A percentile compares a stretch with the other conserved stretches of the same genome.
phyloP scores from a whole-genome alignment of 2,113 vertebrate species.

The Leptobrachium ailaonicum region DNA sequence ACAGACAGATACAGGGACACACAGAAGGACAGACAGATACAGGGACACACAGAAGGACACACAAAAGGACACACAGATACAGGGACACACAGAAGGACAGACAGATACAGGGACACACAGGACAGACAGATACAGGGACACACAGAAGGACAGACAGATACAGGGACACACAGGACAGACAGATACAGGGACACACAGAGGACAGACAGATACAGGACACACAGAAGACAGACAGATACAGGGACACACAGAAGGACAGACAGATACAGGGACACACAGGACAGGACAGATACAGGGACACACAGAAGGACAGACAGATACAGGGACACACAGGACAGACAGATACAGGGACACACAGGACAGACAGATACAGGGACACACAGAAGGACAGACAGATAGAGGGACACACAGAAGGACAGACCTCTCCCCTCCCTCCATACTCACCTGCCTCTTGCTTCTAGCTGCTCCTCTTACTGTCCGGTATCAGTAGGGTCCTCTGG shows the following conservation, averaged over 20 bases:
- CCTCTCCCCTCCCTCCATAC: too few species aligned
- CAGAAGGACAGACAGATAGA: not conserved
- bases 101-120: not conserved
- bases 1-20: too few species aligned
- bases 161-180: not conserved
- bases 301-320: not conserved
- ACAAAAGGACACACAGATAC: not conserved
- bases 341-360: not conserved
- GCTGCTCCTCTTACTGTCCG: too few species aligned
- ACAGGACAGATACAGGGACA: not conserved
- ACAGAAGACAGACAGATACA: not conserved
- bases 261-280: not conserved
- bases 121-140: not conserved
- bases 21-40: too few species aligned
- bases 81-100: not conserved
- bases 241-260: not conserved
- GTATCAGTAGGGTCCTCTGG: too few species aligned
- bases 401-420: not conserved
- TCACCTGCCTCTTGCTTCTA: too few species aligned
- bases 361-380: not conserved
- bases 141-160: not conserved
- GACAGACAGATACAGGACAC: not conserved
- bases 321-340: not conserved
- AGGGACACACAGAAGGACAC: too few species aligned
- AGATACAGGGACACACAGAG: not conserved